A percentile compares a stretch with the other conserved stretches of the same genome.
Conservation (phyloP, 2,888 invertebrate species). For the Ecdyonurus torrentis region DNA sequence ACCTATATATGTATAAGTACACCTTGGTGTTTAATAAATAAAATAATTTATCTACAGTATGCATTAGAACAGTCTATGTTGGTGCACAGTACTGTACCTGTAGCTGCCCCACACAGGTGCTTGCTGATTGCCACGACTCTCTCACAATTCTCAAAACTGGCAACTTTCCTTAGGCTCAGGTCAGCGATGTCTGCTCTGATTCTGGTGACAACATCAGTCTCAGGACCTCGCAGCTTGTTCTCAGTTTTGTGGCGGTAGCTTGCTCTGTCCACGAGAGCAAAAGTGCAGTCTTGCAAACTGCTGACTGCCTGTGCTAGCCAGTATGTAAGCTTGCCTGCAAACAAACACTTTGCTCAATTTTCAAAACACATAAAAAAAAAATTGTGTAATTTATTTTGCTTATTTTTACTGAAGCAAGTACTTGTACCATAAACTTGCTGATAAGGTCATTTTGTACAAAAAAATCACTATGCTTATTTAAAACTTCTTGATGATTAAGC, state of each 20-base stretch:
- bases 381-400: too few species aligned
- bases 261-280: conserved; percentile 62
- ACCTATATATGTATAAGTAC: too few species aligned
- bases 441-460: too few species aligned
- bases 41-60: neutral
- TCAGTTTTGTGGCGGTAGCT: conserved; percentile 69
- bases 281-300: conserved; percentile 30
- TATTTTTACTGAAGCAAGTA: too few species aligned
- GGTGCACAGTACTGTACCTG: conserved; percentile 40
- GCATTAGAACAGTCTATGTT: too few species aligned
- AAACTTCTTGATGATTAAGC: too few species aligned
- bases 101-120: conserved; percentile 79
- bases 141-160: conserved; percentile 28
- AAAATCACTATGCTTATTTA: too few species aligned
- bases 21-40: too few species aligned
- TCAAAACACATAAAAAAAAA: too few species aligned
- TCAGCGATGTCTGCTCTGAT: conserved; percentile 70
- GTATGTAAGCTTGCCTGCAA: conserved; percentile 55
- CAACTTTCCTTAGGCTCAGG: conserved; percentile 41
- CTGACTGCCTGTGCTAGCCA: conserved; percentile 50
- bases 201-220: conserved; percentile 34
- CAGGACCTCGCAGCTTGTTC: conserved; percentile 35
- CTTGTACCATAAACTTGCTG: too few species aligned
- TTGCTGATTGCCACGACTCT: conserved; percentile 56
- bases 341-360: too few species aligned